Evolutionary conservation across 1,140 invertebrate species (phyloP).

Genomic region (Drosophila chauvacae): DNA sequence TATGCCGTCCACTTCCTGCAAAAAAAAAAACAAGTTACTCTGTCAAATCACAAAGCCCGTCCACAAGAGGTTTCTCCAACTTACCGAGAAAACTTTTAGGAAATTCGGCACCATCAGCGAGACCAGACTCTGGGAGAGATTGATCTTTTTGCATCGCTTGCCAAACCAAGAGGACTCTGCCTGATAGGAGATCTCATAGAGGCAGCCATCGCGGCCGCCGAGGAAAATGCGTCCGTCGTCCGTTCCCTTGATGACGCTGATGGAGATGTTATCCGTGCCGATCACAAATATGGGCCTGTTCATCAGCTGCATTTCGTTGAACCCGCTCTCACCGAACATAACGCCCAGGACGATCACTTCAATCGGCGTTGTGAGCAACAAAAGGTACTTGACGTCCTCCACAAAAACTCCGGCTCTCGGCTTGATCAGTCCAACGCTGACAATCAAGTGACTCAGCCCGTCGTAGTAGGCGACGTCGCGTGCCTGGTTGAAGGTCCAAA

Average conservation of each 20-base stretch:
- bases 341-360: constrained; percentile 93
- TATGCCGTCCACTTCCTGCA: constrained; percentile 94
- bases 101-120: constrained; percentile 97
- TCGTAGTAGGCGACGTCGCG: constrained; percentile 97
- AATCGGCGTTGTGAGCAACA: constrained; percentile 95
- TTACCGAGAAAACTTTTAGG: constrained; percentile 87
- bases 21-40: constrained; percentile 85
- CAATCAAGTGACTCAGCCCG: constrained; percentile 95
- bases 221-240: constrained; percentile 96
- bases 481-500: constrained; percentile 96
- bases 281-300: constrained; percentile 97
- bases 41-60: not conserved
- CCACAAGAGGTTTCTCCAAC: not conserved
- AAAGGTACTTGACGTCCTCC: constrained; percentile 95
- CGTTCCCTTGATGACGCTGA: constrained; percentile 93
- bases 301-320: constrained; percentile 95
- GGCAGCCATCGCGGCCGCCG: constrained; percentile 96
- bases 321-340: constrained; percentile 65
- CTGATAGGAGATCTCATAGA: constrained; percentile 98
- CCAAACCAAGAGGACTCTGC: constrained; percentile 96
- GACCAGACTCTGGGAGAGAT: constrained; percentile 94
- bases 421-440: constrained; percentile 93
- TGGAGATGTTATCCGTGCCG: constrained; percentile 95
- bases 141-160: constrained; percentile 97
- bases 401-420: constrained; percentile 95